These are phyloP conservation scores for Choristoneura fumiferana DNA, from an alignment of 1,140 invertebrate species.

Conservation along the genomic window DNA sequence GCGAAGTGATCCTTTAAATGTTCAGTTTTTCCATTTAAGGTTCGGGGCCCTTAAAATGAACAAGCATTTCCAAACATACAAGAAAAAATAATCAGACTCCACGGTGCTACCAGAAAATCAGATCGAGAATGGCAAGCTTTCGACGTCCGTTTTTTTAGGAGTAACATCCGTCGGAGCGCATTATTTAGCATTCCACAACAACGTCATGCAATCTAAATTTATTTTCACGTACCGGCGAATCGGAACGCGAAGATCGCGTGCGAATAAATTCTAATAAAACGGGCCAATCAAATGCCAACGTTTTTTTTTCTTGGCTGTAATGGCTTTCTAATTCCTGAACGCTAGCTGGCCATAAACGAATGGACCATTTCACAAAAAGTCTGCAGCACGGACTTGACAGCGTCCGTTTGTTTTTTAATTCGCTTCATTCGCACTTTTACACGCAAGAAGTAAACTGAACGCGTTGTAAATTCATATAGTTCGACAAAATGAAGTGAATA, in stretches of 20 bases:
- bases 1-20: too few species aligned
- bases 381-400: neutral
- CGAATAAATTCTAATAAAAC: slow-evolving; percentile 14
- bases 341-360: neutral
- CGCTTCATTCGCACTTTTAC: too few species aligned
- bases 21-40: too few species aligned
- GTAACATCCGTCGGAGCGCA: slow-evolving; percentile 8
- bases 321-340: slow-evolving; percentile 17
- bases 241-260: slow-evolving; percentile 16
- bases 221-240: slow-evolving; percentile 13
- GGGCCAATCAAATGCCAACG: slow-evolving; percentile 5
- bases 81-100: too few species aligned
- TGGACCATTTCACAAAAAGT: neutral
- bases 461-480: too few species aligned
- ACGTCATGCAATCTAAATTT: slow-evolving; percentile 18
- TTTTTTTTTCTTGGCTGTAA: slow-evolving; percentile 9
- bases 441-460: too few species aligned
- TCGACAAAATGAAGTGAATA: too few species aligned
- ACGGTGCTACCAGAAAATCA: too few species aligned
- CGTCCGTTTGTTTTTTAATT: neutral
- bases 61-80: too few species aligned
- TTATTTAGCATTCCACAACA: slow-evolving; percentile 9
- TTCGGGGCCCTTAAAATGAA: too few species aligned
- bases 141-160: too few species aligned
- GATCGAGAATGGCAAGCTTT: too few species aligned